Conservation (phyloP, 2,113 vertebrate species). For the Muntiacus reevesi region DNA sequence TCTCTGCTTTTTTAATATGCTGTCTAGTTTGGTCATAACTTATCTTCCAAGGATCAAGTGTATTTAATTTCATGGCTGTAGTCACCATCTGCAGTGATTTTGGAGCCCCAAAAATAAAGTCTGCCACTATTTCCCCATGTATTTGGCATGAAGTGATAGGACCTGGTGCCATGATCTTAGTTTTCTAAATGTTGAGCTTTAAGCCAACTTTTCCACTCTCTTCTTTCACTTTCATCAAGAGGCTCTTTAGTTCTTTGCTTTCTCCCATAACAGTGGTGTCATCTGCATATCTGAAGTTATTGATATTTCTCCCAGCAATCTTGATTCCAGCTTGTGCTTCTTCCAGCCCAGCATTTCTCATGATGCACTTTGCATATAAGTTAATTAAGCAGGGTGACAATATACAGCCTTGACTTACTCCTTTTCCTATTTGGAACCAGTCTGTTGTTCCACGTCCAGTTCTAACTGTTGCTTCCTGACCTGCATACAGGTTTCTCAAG, state of each 20-base stretch:
- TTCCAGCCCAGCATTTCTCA: background rate
- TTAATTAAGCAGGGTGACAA: background rate
- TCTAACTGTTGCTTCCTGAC: background rate
- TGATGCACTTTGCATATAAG: background rate
- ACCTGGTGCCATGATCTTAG: background rate
- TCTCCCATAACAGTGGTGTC: accelerated
- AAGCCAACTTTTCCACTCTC: background rate
- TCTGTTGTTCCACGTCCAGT: background rate
- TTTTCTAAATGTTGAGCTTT: background rate
- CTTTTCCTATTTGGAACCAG: background rate
- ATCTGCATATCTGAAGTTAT: background rate
- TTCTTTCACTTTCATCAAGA: background rate
- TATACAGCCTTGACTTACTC: background rate
- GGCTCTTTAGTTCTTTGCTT: background rate
- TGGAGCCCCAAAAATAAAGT: background rate
- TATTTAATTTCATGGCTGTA: background rate
- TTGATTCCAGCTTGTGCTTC: background rate
- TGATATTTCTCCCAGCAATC: background rate
- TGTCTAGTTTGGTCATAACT: background rate
- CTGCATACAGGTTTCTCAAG: background rate
- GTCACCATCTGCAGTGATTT: background rate
- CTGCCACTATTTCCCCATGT: background rate
- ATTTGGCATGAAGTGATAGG: background rate
- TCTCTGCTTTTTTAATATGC: background rate
- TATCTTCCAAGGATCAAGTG: background rate